These are phyloP conservation scores for Chaunax sp. DNA, from an alignment of 2,797 vertebrate genomes.

Conservation along the genomic window DNA sequence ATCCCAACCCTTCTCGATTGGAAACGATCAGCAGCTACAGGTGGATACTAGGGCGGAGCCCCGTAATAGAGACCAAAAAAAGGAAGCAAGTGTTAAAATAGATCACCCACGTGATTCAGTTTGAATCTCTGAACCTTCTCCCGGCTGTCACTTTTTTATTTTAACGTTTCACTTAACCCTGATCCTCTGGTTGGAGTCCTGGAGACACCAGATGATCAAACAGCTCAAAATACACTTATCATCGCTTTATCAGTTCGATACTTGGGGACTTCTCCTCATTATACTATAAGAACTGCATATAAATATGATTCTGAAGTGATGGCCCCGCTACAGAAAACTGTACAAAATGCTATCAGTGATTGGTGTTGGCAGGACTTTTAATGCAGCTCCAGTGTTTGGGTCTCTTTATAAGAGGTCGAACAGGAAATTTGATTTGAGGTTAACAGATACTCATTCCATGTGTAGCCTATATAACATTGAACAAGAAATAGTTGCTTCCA, in stretches of 20 bases:
- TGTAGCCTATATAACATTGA: neutral
- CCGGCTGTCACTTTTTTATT: too few relatives aligned
- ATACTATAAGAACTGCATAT: neutral
- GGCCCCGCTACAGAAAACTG: too few relatives aligned
- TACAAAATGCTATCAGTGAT: neutral
- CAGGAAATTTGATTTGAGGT: neutral
- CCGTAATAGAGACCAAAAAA: neutral
- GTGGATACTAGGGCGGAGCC: slow-evolving; percentile 3
- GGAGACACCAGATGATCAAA: neutral
- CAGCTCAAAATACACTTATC: neutral
- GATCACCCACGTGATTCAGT: neutral
- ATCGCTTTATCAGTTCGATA: neutral
- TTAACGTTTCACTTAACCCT: neutral
- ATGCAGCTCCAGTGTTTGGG: neutral
- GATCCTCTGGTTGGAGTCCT: neutral
- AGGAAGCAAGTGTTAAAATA: neutral
- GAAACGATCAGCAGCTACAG: neutral
- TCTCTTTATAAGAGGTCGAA: neutral
- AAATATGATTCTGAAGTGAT: neutral
- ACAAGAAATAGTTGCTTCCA: neutral
- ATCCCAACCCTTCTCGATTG: neutral
- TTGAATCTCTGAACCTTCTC: neutral
- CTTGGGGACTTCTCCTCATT: neutral
- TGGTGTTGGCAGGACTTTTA: neutral
- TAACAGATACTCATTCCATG: neutral